These are phyloP conservation scores for Cotesia congregata DNA, from an alignment of 2,888 invertebrate species.

Conservation along the genomic window DNA sequence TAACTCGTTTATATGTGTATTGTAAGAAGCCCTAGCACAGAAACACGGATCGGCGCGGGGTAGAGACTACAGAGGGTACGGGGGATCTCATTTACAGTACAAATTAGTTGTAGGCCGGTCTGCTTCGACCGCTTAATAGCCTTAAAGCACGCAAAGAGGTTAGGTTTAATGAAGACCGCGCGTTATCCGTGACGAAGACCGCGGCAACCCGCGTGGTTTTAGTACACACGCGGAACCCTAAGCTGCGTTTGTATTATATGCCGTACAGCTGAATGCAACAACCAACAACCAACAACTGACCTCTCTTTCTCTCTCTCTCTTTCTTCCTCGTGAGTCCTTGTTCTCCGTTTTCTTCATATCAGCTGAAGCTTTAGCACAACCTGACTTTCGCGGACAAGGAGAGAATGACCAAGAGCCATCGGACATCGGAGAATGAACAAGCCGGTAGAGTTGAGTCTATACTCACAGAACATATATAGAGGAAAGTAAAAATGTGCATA, in stretches of 20 bases:
- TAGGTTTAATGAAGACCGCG: constrained; percentile 67
- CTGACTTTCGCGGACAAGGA: background rate
- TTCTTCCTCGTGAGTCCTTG: background rate
- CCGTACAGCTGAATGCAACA: background rate
- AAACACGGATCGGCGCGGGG: background rate
- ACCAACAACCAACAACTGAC: constrained; percentile 10
- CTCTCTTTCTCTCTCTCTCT: background rate
- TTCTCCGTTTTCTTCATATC: background rate
- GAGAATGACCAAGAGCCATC: constrained; percentile 13
- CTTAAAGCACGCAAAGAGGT: constrained; percentile 64
- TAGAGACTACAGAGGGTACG: constrained; percentile 4
- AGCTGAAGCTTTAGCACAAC: background rate
- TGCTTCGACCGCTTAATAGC: constrained; percentile 60
- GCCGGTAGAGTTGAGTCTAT: background rate
- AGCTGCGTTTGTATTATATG: background rate
- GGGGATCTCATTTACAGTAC: constrained; percentile 68
- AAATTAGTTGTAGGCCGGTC: constrained; percentile 66
- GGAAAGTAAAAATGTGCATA: constrained; percentile 31
- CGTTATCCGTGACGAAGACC: constrained; percentile 66
- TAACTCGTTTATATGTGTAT: background rate
- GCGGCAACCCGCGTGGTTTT: constrained; percentile 39
- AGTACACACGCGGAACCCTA: constrained; percentile 9
- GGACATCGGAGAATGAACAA: constrained; percentile 15
- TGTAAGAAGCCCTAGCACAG: background rate
- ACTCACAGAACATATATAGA: background rate